phyloP scores from a whole-genome alignment of 2,888 invertebrate species.

The Patella caerulea region DNA sequence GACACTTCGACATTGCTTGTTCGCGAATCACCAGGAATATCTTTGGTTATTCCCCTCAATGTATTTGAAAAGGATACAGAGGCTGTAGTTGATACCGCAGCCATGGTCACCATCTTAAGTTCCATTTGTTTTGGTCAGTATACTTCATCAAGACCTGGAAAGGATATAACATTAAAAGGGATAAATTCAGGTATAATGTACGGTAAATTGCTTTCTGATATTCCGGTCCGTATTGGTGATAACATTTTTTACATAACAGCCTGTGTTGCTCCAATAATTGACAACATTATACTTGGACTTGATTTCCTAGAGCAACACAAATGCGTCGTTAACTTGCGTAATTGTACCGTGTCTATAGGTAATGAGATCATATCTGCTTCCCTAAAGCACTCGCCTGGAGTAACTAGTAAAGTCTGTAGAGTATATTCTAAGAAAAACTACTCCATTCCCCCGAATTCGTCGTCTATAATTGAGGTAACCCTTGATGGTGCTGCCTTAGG shows the following conservation, averaged over 20 bases:
- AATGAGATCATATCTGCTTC: not conserved
- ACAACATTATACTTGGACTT: not conserved
- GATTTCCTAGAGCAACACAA: not conserved
- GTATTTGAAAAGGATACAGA: not conserved
- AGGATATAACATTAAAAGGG: no score
- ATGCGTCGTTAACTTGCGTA: not conserved
- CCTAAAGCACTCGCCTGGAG: not conserved
- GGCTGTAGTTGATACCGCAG: not conserved
- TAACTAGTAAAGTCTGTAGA: not conserved
- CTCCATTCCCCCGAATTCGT: no score
- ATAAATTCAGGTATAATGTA: no score
- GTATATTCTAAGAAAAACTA: not conserved
- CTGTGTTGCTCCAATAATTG: not conserved
- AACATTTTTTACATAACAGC: not conserved
- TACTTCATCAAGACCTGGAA: no score
- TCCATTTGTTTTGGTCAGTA: not conserved
- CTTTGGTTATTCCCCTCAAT: not conserved
- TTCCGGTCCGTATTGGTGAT: not conserved
- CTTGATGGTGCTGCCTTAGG: not conserved
- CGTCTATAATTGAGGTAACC: not conserved
- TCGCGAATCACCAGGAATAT: not conserved
- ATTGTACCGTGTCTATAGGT: not conserved
- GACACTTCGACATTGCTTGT: not conserved
- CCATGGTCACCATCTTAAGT: not conserved
- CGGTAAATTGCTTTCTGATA: no score